Percentiles rank a stretch among this genome's conserved stretches.
Evolutionary conservation across 2,113 vertebrate genomes (phyloP).

Genomic region (Poecile atricapillus): DNA sequence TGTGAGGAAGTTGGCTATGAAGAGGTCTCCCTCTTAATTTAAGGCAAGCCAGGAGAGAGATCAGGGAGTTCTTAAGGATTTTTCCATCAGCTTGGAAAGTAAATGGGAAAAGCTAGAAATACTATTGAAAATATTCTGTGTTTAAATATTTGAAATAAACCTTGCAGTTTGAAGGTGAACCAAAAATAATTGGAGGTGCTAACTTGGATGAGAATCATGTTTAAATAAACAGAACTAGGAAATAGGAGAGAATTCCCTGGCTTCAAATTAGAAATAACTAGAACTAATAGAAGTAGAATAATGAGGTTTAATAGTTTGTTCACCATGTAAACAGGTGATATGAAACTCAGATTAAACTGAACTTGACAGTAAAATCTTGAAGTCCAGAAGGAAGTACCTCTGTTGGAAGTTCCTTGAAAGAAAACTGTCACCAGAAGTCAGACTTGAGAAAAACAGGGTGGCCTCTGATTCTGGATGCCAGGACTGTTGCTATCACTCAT

Average conservation of each 20-base stretch:
- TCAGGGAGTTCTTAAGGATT: not conserved
- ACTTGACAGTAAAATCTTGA: not conserved
- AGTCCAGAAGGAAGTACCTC: not conserved
- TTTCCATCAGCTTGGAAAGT: not conserved
- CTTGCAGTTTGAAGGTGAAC: not conserved
- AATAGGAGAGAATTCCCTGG: not conserved
- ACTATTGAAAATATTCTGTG: not conserved
- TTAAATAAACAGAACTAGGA: not conserved
- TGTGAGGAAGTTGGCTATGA: slow-evolving; percentile 5
- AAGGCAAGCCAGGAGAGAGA: slow-evolving; percentile 1
- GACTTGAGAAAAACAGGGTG: not conserved
- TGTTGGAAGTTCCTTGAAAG: not conserved
- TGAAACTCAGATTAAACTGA: not conserved
- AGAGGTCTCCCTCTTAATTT: slow-evolving; percentile 1
- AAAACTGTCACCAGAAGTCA: not conserved
- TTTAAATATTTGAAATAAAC: not conserved
- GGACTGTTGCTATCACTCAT: not conserved
- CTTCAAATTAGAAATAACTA: not conserved
- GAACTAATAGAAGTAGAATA: not conserved
- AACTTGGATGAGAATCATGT: not conserved
- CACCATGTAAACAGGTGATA: not conserved
- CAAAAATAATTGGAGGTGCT: not conserved
- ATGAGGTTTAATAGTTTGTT: not conserved
- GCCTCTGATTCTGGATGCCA: not conserved
- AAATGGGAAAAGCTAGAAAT: not conserved